These are phyloP conservation scores for Brachyalestes nurse DNA, from an alignment of 2,797 vertebrate genomes.

Conservation along the genomic window DNA sequence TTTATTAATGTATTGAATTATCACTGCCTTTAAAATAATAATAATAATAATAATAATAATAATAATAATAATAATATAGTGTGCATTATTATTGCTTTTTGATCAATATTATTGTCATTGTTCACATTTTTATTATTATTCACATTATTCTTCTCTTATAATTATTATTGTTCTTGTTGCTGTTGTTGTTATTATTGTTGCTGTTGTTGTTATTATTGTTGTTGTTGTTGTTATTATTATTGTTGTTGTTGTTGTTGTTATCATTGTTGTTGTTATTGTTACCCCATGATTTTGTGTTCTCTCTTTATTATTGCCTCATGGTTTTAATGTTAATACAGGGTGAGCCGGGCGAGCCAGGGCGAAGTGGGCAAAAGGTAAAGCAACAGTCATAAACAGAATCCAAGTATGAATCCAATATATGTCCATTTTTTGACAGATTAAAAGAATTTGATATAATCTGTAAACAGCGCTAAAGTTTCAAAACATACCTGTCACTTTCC, in stretches of 20 bases:
- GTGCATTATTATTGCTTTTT: no score
- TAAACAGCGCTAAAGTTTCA: no score
- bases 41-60: no score
- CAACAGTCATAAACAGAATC: conserved; percentile 2
- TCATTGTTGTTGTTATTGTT: background rate
- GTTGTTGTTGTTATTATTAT: background rate
- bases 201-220: no score
- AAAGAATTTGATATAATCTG: no score
- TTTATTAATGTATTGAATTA: background rate
- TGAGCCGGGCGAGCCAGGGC: conserved; percentile 94
- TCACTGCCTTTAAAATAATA: background rate
- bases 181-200: background rate
- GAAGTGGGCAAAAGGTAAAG: conserved; percentile 92
- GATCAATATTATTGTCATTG: no score
- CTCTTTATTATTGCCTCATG: background rate
- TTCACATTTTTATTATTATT: no score
- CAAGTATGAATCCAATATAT: background rate
- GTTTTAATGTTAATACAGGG: conserved; percentile 76
- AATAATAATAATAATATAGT: no score
- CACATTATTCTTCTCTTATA: no score
- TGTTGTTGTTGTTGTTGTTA: background rate
- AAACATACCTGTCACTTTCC: no score
- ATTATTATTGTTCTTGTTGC: no score
- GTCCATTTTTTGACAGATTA: no score
- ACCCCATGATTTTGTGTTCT: background rate